Base-by-base conservation (phyloP, 2,797 vertebrate species). In the Petrocephalus schoutedeni region DNA sequence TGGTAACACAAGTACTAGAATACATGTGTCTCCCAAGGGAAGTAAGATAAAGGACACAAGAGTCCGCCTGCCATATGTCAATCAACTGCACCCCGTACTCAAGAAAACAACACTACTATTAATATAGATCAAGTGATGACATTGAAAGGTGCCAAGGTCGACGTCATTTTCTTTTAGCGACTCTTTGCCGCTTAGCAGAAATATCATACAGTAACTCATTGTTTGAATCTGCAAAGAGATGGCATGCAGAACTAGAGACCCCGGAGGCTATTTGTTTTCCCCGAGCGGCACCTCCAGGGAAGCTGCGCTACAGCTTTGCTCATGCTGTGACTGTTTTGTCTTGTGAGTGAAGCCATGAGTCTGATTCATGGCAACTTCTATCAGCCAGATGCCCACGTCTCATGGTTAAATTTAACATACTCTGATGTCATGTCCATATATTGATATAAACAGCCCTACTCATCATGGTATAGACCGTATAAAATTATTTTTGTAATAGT, bases 121-220 rank as follows among this genome's bases (percentile, higher is more conserved):
- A 16, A 77, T 45, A 77, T 19, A n/a, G 36, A 41, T 77, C 32
- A 45, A 71, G 64, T 36, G 64, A 36, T 71, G 64, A 36, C 12
- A 36, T 19, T 45, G 41, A 77, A 77, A 45, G 16, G 71, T n/a
- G 16, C 71, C 71, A 77, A n/a, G 16, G 71, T 77, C 16, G 41
- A 77, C n/a, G 16, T 45, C 16, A 45, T 41, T 77, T 77, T 45
- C 71, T 45, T 77, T 14, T 77, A 19, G 12, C 36, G 6, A 77
- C 85, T 88, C 89, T 85, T 59, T 95, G 94, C 93, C 91, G 21
- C 83, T 23, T 51, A 91, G 90, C 92, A 91, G 92, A 94, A 95
- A 96, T 95, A 95, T 94, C 95, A 94, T 91, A 95, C 92, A 14
- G 89, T 90, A 94, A 95, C 95, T 94, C 95, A 95, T 95, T 90